Percentiles rank a stretch among this genome's conserved stretches.
Evolutionary conservation across 2,113 vertebrate genomes (phyloP).

Genomic region (Enhydra lutris): DNA sequence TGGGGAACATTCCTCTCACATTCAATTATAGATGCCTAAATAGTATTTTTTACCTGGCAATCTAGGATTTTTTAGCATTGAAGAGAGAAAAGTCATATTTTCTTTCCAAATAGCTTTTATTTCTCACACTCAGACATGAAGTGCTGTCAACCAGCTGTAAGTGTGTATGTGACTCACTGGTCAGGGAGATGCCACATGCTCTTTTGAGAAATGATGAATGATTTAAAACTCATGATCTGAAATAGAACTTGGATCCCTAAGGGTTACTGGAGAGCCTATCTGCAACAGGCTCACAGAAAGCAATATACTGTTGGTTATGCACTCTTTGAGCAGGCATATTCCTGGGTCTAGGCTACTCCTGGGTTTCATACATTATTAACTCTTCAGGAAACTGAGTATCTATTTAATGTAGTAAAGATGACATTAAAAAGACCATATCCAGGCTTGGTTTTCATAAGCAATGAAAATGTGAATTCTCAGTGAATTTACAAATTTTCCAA

Average conservation of each 20-base stretch:
- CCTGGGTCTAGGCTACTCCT: background rate
- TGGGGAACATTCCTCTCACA: constrained; percentile 83
- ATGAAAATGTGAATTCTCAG: background rate
- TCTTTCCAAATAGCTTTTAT: constrained; percentile 39
- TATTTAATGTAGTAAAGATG: background rate
- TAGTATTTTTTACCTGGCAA: constrained; percentile 62
- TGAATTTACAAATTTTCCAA: background rate
- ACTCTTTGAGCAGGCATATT: background rate
- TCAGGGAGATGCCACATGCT: constrained; percentile 75
- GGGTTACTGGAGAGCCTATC: constrained; percentile 76
- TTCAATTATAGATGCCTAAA: constrained; percentile 73
- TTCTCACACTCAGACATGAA: constrained; percentile 51
- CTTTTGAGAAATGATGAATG: constrained; percentile 86
- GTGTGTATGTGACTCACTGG: constrained; percentile 82
- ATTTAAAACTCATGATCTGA: constrained; percentile 80
- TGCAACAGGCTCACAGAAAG: constrained; percentile 69
- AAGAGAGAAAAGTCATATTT: background rate
- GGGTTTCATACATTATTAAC: background rate
- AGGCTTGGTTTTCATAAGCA: background rate
- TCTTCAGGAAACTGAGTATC: background rate
- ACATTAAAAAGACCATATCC: background rate
- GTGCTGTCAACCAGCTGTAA: constrained; percentile 74
- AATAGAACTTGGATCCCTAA: constrained; percentile 79
- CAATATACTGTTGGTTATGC: background rate
- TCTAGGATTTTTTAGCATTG: constrained; percentile 50